Percentiles rank a stretch among this genome's conserved stretches.
These are phyloP conservation scores for Scartelaos histophorus DNA, from an alignment of 2,113 vertebrate species.

Conservation along the genomic window DNA sequence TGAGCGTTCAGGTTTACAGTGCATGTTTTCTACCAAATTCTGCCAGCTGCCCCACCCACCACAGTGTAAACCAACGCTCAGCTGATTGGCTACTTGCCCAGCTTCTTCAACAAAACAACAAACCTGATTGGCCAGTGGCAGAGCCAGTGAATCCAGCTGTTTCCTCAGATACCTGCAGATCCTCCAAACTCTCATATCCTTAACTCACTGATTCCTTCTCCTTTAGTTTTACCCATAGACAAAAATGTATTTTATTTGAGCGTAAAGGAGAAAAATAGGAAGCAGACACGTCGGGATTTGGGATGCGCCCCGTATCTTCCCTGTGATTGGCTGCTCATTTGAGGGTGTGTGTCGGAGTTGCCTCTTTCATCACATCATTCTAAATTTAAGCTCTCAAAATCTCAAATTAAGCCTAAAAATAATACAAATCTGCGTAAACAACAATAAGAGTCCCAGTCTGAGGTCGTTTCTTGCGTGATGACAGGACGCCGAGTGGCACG, in stretches of 20 bases:
- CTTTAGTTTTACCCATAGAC: no score
- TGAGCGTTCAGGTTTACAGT: no score
- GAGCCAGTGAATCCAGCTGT: constrained; percentile 20
- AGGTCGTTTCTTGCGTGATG: neutral
- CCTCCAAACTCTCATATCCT: neutral
- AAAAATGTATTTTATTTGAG: no score
- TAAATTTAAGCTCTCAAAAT: no score
- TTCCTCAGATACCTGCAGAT: constrained; percentile 1
- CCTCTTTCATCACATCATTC: neutral
- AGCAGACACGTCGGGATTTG: neutral
- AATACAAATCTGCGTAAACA: neutral
- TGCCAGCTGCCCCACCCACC: constrained; percentile 35
- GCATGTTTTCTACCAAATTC: constrained; percentile 23
- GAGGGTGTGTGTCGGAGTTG: constrained; percentile 38
- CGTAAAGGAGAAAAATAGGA: neutral
- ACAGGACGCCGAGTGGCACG: constrained; percentile 18
- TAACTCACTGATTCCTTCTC: no score
- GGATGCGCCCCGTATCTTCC: constrained; percentile 1
- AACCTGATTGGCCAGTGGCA: constrained; percentile 29
- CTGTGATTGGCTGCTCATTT: constrained; percentile 44
- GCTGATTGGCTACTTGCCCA: constrained; percentile 43
- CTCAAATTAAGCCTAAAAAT: neutral
- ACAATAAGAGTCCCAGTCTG: neutral
- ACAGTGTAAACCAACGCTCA: constrained; percentile 19
- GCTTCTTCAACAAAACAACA: constrained; percentile 4